Percentiles rank a stretch among this genome's conserved stretches.
Conservation (phyloP, 2,113 vertebrate genomes). For the Neodontobutis hainanensis region DNA sequence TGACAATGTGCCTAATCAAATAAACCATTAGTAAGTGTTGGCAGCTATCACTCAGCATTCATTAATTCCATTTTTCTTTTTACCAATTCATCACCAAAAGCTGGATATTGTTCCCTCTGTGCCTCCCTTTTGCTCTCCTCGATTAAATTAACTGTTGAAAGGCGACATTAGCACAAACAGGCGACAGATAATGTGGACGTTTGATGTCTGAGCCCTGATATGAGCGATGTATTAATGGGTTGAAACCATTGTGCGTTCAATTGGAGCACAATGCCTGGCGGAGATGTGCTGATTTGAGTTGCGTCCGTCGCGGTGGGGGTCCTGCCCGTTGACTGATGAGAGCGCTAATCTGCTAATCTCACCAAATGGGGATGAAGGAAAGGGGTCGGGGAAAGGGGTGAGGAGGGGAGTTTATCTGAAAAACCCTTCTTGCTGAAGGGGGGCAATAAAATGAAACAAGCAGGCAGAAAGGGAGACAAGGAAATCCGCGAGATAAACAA, state of each 20-base stretch:
- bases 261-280: constrained; percentile 95
- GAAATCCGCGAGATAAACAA: constrained; percentile 82
- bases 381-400: constrained; percentile 21
- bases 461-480: constrained; percentile 48
- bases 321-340: constrained; percentile 92
- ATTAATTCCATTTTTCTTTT: neutral
- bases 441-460: constrained; percentile 82
- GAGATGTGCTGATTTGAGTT: constrained; percentile 97
- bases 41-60: too few species aligned
- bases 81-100: neutral
- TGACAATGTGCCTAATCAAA: too few species aligned
- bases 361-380: constrained; percentile 79
- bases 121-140: constrained; percentile 43
- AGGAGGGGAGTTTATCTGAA: constrained; percentile 73
- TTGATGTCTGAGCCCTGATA: constrained; percentile 93
- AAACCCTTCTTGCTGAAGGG: constrained; percentile 68
- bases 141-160: constrained; percentile 88
- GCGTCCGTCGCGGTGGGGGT: constrained; percentile 84
- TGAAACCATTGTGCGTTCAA: constrained; percentile 98
- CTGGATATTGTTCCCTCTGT: too few species aligned
- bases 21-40: too few species aligned
- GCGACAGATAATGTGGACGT: constrained; percentile 91
- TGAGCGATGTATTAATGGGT: constrained; percentile 98
- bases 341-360: constrained; percentile 99
- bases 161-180: constrained; percentile 87